Percentiles rank a stretch among this genome's conserved stretches.
phyloP scores from a whole-genome alignment of 2,888 invertebrate genomes.

The Tiphia femorata region DNA sequence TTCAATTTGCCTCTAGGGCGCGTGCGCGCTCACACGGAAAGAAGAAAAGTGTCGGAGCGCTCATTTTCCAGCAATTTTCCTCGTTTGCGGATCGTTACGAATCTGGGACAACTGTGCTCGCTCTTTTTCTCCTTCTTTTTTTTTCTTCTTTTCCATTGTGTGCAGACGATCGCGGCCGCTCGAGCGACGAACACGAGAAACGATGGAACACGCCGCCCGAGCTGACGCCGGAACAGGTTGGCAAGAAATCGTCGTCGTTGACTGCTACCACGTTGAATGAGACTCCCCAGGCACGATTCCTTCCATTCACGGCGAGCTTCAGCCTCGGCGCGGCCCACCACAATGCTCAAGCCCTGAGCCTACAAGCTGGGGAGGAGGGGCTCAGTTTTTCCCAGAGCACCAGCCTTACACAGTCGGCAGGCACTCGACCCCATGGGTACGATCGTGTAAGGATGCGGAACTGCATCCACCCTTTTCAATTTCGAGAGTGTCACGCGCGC shows the following conservation, averaged over 20 bases:
- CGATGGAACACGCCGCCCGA: constrained; percentile 55
- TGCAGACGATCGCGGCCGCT: constrained; percentile 46
- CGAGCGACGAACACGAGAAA: constrained; percentile 44
- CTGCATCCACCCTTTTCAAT: no score
- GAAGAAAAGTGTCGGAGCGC: no score
- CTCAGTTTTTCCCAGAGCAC: constrained; percentile 60
- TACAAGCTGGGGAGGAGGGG: constrained; percentile 54
- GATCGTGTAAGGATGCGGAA: no score
- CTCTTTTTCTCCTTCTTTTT: no score
- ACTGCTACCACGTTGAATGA: constrained; percentile 27
- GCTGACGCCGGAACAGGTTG: constrained; percentile 40
- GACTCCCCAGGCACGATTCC: constrained; percentile 51
- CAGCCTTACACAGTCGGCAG: no score
- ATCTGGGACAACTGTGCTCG: not conserved
- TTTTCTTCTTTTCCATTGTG: no score
- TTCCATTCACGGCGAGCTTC: constrained; percentile 61
- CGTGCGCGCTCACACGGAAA: no score
- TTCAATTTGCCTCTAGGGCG: no score
- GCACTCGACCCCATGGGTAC: no score
- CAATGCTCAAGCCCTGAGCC: constrained; percentile 59
- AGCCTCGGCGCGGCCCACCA: constrained; percentile 52
- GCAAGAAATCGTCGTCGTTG: constrained; percentile 19
- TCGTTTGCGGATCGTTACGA: not conserved
- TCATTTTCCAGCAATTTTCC: not conserved
- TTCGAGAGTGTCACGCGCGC: no score